These are phyloP conservation scores for Pollenia labialis DNA, from an alignment of 2,888 invertebrate genomes.

Conservation along the genomic window DNA sequence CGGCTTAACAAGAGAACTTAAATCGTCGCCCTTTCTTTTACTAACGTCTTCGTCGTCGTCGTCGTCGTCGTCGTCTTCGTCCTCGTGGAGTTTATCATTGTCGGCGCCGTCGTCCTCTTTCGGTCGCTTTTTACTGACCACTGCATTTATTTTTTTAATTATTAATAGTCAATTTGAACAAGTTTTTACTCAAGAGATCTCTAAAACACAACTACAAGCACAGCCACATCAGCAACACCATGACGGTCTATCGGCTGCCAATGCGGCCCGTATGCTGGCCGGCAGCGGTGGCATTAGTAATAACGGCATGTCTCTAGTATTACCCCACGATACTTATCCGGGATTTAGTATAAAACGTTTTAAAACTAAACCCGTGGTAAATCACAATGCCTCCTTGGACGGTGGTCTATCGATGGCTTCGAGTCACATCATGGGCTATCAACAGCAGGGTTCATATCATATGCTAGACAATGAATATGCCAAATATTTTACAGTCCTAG, in stretches of 20 bases:
- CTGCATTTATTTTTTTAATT: slow-evolving; percentile 70
- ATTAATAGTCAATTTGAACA: slow-evolving; percentile 72
- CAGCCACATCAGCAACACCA: slow-evolving; percentile 49
- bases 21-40: neutral
- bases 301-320: slow-evolving; percentile 85
- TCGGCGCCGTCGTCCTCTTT: slow-evolving; percentile 42
- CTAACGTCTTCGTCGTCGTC: slow-evolving; percentile 24
- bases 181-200: slow-evolving; percentile 70
- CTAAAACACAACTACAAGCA: slow-evolving; percentile 46
- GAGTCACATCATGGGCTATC: slow-evolving; percentile 26
- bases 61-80: slow-evolving; percentile 36
- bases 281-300: slow-evolving; percentile 75
- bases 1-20: slow-evolving; percentile 1
- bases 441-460: slow-evolving; percentile 85
- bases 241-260: slow-evolving; percentile 78
- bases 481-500: slow-evolving; percentile 93
- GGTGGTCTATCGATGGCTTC: slow-evolving; percentile 16
- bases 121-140: slow-evolving; percentile 52
- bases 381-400: slow-evolving; percentile 65
- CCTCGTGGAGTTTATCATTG: slow-evolving; percentile 35
- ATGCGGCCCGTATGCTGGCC: slow-evolving; percentile 81
- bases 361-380: slow-evolving; percentile 83
- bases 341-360: slow-evolving; percentile 94
- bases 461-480: slow-evolving; percentile 92
- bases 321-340: slow-evolving; percentile 95